Evolutionary conservation across 2,797 vertebrate species (phyloP).

Genomic region (Aeoliscus strigatus): DNA sequence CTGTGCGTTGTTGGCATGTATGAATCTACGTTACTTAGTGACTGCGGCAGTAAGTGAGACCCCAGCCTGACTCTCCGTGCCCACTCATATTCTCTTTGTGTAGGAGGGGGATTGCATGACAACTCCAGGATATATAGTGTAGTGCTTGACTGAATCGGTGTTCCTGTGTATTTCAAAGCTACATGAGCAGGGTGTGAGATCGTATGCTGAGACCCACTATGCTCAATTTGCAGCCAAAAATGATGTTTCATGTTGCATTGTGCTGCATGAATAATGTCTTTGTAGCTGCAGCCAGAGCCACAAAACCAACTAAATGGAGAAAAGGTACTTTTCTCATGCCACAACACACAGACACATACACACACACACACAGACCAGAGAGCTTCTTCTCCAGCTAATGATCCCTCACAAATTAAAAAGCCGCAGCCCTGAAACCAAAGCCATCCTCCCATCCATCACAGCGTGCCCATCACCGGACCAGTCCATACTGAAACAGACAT

Average conservation of each 20-base stretch:
- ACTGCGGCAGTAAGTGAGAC: slow-evolving; percentile 56
- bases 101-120: slow-evolving; percentile 61
- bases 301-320: slow-evolving; percentile 43
- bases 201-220: slow-evolving; percentile 14
- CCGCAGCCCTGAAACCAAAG: slow-evolving; percentile 63
- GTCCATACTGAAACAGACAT: slow-evolving; percentile 26
- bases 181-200: slow-evolving; percentile 29
- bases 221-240: slow-evolving; percentile 8
- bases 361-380: too few relatives aligned
- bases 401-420: slow-evolving; percentile 71
- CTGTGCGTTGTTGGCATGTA: slow-evolving; percentile 46
- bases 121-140: slow-evolving; percentile 44
- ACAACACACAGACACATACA: slow-evolving; percentile 37
- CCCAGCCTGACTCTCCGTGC: slow-evolving; percentile 51
- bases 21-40: slow-evolving; percentile 54
- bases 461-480: slow-evolving; percentile 27
- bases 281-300: slow-evolving; percentile 25
- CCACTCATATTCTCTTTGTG: slow-evolving; percentile 56
- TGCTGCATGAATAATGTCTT: slow-evolving; percentile 32
- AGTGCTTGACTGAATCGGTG: slow-evolving; percentile 36
- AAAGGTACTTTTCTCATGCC: slow-evolving; percentile 42
- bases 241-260: slow-evolving; percentile 22
- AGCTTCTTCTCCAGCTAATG: slow-evolving; percentile 63
- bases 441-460: slow-evolving; percentile 50
- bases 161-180: slow-evolving; percentile 45